Evolutionary conservation across 1,140 invertebrate genomes (phyloP), one percentile per base, ranked within the genome.

Genomic region (Teleopsis dalmanni): DNA sequence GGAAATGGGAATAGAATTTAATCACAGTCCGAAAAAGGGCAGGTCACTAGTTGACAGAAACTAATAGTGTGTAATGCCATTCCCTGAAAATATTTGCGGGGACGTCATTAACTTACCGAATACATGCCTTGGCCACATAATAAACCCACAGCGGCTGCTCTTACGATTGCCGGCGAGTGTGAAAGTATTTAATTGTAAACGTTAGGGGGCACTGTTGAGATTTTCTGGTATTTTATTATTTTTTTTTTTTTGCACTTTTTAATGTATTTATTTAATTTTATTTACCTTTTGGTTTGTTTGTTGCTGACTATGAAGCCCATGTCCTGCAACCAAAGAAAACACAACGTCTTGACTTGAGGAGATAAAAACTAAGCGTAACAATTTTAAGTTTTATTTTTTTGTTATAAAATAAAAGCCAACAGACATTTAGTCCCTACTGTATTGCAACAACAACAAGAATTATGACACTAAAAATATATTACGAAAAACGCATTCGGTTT

Each of bases 161-260:
- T n/a, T n/a, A n/a, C 16, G 41, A 64, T 67, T 67, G 61, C 62
- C 45, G 62, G 58, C 59, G 64, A 67, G 64, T 67, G 64, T 67
- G 64, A 67, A 67, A 67, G 61, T 67, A 67, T 59, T 64, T 67
- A 65, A 62, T 67, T 62, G 61, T 57, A 60, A 66, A 64, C 64
- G 64, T 67, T 67, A 66, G 64, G 64, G 61, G 64, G 64, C 55
- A 36, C 22, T 26, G 19, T 22, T 40, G 16, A 27, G 16, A 27
- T 43, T 29, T 27, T 43, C n/a, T n/a, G n/a, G n/a, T n/a, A n/a
- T n/a, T n/a, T n/a, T n/a, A n/a, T n/a, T n/a, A n/a, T n/a, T n/a
- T n/a, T n/a, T n/a, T n/a, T n/a, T n/a, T n/a, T n/a, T n/a, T n/a
- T n/a, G n/a, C n/a, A n/a, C n/a, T n/a, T n/a, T n/a, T n/a, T n/a